Evolutionary conservation across 2,888 invertebrate genomes (phyloP).

Genomic region (Netelia melanura): DNA sequence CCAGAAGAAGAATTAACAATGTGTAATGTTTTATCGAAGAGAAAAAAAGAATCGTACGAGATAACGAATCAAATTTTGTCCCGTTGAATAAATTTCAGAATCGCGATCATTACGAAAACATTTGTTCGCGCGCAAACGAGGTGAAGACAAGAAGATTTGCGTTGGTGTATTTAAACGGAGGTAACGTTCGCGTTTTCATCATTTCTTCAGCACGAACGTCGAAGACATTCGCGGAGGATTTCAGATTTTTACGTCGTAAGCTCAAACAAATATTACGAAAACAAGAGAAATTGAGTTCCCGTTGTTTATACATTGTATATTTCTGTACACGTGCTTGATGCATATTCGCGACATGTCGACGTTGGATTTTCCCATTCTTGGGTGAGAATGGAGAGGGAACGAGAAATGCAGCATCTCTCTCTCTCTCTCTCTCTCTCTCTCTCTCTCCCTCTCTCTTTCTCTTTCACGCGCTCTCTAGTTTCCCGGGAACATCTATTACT

Average conservation of each 20-base stretch:
- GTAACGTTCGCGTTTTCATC: not conserved
- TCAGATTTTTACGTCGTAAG: not conserved
- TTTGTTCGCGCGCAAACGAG: no score
- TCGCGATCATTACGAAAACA: no score
- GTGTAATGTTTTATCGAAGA: no score
- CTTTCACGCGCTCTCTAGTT: slow-evolving; percentile 20
- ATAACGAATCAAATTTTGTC: no score
- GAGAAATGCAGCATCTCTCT: not conserved
- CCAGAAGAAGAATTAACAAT: no score
- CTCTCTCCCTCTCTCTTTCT: not conserved
- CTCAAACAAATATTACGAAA: not conserved
- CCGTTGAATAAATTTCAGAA: no score
- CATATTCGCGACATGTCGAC: not conserved
- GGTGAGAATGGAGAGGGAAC: not conserved
- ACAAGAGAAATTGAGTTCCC: not conserved
- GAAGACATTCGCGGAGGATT: not conserved
- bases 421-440: not conserved
- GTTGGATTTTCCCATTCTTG: not conserved
- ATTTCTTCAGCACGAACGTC: not conserved
- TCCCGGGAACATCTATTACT: slow-evolving; percentile 65
- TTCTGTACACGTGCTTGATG: not conserved
- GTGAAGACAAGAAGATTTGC: no score
- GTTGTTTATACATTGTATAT: not conserved
- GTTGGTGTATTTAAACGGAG: no score
- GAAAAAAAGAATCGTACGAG: no score